Evolutionary conservation across 2,113 vertebrate genomes (phyloP), one percentile per base, ranked within the genome.

Genomic region (Channa argus): DNA sequence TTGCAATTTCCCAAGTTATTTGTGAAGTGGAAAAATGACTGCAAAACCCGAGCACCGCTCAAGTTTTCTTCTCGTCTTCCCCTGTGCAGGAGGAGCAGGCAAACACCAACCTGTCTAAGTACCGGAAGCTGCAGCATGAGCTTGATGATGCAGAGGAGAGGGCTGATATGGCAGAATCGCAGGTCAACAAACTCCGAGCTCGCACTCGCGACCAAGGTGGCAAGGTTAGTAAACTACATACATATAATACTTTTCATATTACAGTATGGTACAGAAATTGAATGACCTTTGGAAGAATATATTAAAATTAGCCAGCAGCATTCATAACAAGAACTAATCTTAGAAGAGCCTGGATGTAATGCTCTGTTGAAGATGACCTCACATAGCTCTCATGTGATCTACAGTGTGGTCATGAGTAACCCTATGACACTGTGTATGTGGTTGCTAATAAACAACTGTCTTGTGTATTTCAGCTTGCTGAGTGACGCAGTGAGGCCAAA

Each of bases 121-220:
- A 93, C 82, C 95, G 95, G 89, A 97, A 97, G 89, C 89, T 96
- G 52, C 97, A 98, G 90, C 97, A 98, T 0, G 96, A 97, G 85
- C 88, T 98, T 41, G 96, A 98, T 0, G 96, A 98, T 0, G 96
- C 96, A 0, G 97, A 96, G 85, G 97, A 98, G 13, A 91, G 97
- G 0, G 97, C 96, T 0, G 96, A 98, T 59, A 93, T 92, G 0
- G 97, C 97, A 0, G 96, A 98, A 89, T 89, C 93, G 0, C 96
- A 98, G 90, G 96, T 95, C 89, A 98, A 98, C 92, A 98, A 98
- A 90, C 92, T 98, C 55, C 94, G 96, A 0, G 87, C 92, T 2
- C 95, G 95, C 83, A 96, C 94, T 66, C 92, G 96, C 12, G 96
- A 96, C 88, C 90, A 92, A 91, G 85, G 95, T 82, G 15, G 90